Evolutionary conservation across 2,888 invertebrate genomes (phyloP).

Genomic region (Cyaniris semiargus): DNA sequence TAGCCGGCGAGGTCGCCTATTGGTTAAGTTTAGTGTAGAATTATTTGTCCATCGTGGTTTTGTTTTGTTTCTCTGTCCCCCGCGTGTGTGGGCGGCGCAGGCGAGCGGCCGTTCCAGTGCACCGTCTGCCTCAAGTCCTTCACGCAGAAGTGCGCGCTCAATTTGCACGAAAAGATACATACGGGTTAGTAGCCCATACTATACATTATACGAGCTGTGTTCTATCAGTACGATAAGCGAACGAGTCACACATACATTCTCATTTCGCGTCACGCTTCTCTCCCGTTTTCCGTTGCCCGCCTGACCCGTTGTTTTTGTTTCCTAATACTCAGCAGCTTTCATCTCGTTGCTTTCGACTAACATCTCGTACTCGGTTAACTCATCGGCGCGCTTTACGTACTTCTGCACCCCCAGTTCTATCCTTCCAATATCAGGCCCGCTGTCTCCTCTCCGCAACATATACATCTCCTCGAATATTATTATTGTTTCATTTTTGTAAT

Average conservation of each 20-base stretch:
- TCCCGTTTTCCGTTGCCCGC: conserved; percentile 75
- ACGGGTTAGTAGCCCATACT: conserved; percentile 82
- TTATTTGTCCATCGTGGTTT: conserved; percentile 81
- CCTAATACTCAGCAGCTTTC: conserved; percentile 64
- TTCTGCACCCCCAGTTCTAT: conserved; percentile 67
- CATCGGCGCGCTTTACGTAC: conserved; percentile 69
- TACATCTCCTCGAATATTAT: conserved; percentile 54
- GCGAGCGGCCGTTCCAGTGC: conserved; percentile 83
- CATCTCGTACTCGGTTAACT: conserved; percentile 66
- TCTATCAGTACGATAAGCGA: conserved; percentile 67
- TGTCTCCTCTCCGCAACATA: conserved; percentile 60
- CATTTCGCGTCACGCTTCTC: conserved; percentile 77
- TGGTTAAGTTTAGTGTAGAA: conserved; percentile 47
- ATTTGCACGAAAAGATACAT: conserved; percentile 83
- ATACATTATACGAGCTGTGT: conserved; percentile 67
- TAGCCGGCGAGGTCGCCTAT: conserved; percentile 48
- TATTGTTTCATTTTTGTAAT: conserved; percentile 59
- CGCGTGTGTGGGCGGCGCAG: conserved; percentile 73
- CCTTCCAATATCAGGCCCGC: conserved; percentile 58
- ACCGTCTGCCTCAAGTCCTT: conserved; percentile 83
- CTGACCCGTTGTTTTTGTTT: conserved; percentile 70
- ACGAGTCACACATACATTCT: conserved; percentile 56
- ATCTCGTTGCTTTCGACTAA: conserved; percentile 77
- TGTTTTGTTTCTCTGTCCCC: conserved; percentile 80
- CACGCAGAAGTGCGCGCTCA: conserved; percentile 83